A percentile compares a stretch with the other conserved stretches of the same genome.
These are phyloP conservation scores for Girardinichthys multiradiatus DNA, from an alignment of 2,113 vertebrate genomes.

Conservation along the genomic window DNA sequence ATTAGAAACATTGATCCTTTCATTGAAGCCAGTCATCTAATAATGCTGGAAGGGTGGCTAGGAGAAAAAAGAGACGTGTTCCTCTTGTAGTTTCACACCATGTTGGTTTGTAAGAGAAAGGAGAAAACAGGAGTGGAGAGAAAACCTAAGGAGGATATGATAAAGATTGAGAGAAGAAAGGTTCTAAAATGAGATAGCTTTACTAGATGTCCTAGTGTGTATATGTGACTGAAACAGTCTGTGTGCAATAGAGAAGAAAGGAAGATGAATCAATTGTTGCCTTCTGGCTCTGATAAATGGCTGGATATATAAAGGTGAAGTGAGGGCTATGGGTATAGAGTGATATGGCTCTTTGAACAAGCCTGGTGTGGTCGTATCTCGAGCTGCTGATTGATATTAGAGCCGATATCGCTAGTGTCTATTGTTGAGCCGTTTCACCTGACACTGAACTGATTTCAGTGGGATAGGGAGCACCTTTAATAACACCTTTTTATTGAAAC, in stretches of 20 bases:
- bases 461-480: background rate
- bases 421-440: background rate
- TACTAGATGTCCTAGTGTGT: constrained; percentile 1
- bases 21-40: constrained; percentile 61
- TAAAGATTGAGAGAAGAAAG: too few relatives aligned
- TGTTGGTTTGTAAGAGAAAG: constrained; percentile 16
- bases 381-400: constrained; percentile 35
- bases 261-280: constrained; percentile 57
- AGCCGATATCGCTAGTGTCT: constrained; percentile 29
- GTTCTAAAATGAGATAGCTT: too few relatives aligned
- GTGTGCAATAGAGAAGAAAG: constrained; percentile 15
- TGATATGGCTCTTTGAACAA: constrained; percentile 65
- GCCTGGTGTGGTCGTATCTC: constrained; percentile 49
- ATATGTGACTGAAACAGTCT: constrained; percentile 27
- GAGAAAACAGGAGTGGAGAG: constrained; percentile 15
- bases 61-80: background rate
- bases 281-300: constrained; percentile 54
- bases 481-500: background rate
- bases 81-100: constrained; percentile 41
- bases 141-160: background rate
- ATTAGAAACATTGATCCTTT: constrained; percentile 72
- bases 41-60: constrained; percentile 34
- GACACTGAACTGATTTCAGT: constrained; percentile 1
- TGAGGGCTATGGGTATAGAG: constrained; percentile 39
- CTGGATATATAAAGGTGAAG: constrained; percentile 65